phyloP scores from a whole-genome alignment of 2,113 vertebrate species.

The Oreochromis aureus region DNA sequence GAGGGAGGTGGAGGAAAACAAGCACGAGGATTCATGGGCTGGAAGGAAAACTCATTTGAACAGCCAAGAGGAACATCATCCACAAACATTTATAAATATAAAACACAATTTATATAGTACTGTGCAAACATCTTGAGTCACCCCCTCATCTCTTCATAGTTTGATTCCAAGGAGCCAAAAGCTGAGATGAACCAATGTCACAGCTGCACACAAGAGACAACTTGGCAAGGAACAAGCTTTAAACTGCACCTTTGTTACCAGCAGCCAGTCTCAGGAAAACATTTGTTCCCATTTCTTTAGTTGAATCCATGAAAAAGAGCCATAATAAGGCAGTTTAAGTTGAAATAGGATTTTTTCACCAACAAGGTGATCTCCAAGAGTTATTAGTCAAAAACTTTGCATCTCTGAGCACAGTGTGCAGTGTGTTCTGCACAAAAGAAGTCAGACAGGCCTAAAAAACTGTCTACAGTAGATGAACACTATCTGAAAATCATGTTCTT shows the following conservation, averaged over 20 bases:
- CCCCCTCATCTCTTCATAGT: background rate
- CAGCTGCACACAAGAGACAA: background rate
- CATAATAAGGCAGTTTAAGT: background rate
- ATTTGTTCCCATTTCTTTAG: background rate
- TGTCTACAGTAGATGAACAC: background rate
- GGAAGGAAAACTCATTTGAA: accelerated
- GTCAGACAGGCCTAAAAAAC: background rate
- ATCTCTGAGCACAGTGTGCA: background rate
- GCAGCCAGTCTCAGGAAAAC: background rate
- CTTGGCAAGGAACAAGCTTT: background rate
- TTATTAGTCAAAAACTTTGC: background rate
- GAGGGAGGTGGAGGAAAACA: background rate
- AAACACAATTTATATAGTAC: background rate
- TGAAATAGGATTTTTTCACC: background rate
- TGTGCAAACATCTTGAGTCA: background rate
- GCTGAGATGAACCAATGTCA: background rate
- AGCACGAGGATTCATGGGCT: background rate
- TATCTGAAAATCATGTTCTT: background rate
- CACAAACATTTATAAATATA: background rate
- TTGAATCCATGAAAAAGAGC: accelerated
- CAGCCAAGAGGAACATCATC: background rate
- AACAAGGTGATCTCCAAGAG: background rate
- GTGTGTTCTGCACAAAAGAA: background rate
- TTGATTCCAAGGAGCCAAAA: background rate
- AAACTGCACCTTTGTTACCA: background rate